phyloP scores from a whole-genome alignment of 1,140 invertebrate species.

The Sinonovacula constricta region DNA sequence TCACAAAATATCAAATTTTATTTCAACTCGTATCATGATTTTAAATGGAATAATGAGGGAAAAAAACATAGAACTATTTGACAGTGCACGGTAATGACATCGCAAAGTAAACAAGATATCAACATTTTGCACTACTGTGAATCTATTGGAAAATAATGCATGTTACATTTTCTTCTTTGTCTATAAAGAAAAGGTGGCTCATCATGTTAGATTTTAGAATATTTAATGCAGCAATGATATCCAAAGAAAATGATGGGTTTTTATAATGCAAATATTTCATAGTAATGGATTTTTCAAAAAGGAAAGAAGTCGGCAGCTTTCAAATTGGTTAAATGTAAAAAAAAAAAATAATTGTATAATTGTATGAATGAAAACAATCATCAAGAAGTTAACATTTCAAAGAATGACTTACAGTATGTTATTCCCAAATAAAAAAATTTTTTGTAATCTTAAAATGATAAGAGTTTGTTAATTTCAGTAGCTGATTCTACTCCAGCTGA shows the following conservation, averaged over 20 bases:
- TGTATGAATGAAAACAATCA: conserved; percentile 32
- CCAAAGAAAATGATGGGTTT: conserved; percentile 29
- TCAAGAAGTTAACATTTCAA: conserved; percentile 34
- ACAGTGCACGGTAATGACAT: conserved; percentile 14
- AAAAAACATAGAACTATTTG: conserved; percentile 28
- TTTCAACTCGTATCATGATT: conserved; percentile 26
- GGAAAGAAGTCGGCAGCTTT: conserved; percentile 29
- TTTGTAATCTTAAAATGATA: conserved; percentile 33
- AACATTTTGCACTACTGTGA: conserved; percentile 29
- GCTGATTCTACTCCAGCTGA: conserved; percentile 32
- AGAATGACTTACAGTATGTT: conserved; percentile 32
- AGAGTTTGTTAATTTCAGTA: conserved; percentile 34
- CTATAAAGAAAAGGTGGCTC: conserved; percentile 27
- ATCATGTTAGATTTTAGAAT: conserved; percentile 19
- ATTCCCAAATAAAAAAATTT: conserved; percentile 33
- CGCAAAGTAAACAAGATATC: conserved; percentile 31
- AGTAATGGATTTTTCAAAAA: conserved; percentile 32
- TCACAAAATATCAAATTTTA: conserved; percentile 25
- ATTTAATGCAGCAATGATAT: conserved; percentile 30
- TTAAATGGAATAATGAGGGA: conserved; percentile 30
- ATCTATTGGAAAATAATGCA: conserved; percentile 32
- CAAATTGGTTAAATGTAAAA: conserved; percentile 32
- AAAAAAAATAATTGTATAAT: conserved; percentile 27
- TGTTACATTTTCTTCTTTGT: conserved; percentile 26
- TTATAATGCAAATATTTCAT: conserved; percentile 33